Evolutionary conservation across 2,797 vertebrate genomes (phyloP).

Genomic region (Synanceia verrucosa): DNA sequence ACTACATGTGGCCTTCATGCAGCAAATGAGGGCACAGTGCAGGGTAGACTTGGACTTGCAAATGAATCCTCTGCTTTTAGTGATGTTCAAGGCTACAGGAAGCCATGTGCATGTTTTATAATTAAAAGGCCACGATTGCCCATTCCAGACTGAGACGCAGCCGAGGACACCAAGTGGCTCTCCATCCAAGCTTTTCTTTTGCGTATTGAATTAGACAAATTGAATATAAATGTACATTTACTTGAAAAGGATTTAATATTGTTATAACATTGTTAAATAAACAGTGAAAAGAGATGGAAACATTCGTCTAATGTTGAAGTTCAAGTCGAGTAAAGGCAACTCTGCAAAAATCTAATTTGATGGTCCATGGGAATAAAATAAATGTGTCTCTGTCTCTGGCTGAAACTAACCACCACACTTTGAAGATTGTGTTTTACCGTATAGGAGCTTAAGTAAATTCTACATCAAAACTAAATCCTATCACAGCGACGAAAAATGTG

Average conservation of each 20-base stretch:
- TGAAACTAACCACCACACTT: neutral
- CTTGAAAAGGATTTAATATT: neutral
- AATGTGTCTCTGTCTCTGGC: neutral
- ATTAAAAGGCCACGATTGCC: slow-evolving; percentile 1
- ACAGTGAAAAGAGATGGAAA: neutral
- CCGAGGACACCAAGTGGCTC: slow-evolving; percentile 30
- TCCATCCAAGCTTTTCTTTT: slow-evolving; percentile 6
- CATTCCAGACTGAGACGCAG: slow-evolving; percentile 1
- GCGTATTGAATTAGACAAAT: neutral
- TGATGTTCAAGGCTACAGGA: slow-evolving; percentile 43
- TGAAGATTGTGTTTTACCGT: neutral
- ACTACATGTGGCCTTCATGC: neutral
- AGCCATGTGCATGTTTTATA: slow-evolving; percentile 11
- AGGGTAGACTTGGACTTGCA: slow-evolving; percentile 32
- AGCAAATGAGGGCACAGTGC: neutral
- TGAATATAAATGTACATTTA: neutral
- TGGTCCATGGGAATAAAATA: neutral
- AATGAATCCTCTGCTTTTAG: slow-evolving; percentile 47
- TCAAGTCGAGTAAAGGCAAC: neutral
- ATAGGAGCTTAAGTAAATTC: neutral
- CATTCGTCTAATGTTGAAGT: neutral
- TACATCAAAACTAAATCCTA: neutral
- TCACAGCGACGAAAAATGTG: neutral
- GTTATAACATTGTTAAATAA: slow-evolving; percentile 1
- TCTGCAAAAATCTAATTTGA: neutral